A percentile compares a stretch with the other conserved stretches of the same genome.
These are phyloP conservation scores for Cossypha caffra DNA, from an alignment of 2,797 vertebrate species.

Conservation along the genomic window DNA sequence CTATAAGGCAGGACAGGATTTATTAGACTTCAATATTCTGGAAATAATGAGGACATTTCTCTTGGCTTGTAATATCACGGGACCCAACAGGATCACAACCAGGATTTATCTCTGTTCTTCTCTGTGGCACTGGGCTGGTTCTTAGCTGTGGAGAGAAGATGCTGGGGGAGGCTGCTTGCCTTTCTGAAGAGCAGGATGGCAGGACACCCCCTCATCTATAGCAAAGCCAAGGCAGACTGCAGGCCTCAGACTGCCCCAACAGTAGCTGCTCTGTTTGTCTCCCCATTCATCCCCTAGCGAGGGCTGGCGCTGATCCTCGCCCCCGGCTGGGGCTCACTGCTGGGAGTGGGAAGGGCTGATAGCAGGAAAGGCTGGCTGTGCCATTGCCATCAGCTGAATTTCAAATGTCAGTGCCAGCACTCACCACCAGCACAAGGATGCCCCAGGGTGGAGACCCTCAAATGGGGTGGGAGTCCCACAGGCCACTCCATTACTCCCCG, in stretches of 20 bases:
- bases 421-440: not conserved
- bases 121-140: not conserved
- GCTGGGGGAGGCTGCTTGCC: not conserved
- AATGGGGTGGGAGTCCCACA: not conserved
- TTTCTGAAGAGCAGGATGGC: not conserved
- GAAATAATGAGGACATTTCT: conserved; percentile 67
- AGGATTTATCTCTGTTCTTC: not conserved
- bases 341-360: not conserved
- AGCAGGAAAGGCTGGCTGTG: not conserved
- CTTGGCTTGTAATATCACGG: conserved; percentile 35
- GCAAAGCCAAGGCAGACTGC: not conserved
- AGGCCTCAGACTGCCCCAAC: not conserved
- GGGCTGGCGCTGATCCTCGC: not conserved
- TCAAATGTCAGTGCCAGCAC: not conserved
- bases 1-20: conserved; percentile 57
- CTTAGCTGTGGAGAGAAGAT: not conserved
- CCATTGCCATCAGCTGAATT: not conserved
- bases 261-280: not conserved
- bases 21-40: conserved; percentile 64
- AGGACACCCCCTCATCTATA: not conserved
- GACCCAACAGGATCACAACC: conserved; percentile 54
- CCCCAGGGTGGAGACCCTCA: fast-evolving
- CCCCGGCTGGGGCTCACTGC: not conserved
- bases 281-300: not conserved
- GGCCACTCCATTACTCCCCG: fast-evolving